Conservation (phyloP, 1,140 invertebrate species). For the Agrilus planipennis region DNA sequence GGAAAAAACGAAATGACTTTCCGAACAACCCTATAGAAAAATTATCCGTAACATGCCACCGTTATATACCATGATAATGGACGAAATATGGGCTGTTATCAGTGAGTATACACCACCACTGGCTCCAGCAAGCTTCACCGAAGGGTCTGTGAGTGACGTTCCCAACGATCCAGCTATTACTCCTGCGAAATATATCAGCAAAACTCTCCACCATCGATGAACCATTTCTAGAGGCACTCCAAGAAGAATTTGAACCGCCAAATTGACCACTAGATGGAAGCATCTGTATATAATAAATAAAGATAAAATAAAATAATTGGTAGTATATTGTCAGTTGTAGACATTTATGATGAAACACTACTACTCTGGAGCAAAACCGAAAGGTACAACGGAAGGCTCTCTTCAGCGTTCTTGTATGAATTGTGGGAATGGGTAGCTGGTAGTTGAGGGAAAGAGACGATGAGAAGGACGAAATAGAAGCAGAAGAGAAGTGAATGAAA, state of each 20-base stretch:
- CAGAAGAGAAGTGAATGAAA: neutral
- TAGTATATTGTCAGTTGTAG: no score
- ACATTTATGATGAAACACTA: neutral
- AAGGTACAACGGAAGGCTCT: no score
- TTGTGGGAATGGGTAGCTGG: neutral
- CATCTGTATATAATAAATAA: constrained; percentile 40
- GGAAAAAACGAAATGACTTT: no score
- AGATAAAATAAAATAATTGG: constrained; percentile 1
- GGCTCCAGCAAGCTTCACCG: constrained; percentile 81
- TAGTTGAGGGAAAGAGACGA: neutral
- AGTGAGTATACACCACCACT: constrained; percentile 94
- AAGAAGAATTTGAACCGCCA: constrained; percentile 83
- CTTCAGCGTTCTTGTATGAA: no score
- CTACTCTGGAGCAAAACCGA: constrained; percentile 3
- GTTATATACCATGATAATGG: constrained; percentile 72
- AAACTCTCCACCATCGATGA: constrained; percentile 84
- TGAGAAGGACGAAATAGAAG: no score
- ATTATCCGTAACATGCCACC: neutral
- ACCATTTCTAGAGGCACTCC: constrained; percentile 93
- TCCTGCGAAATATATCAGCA: constrained; percentile 67
- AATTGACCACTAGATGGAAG: constrained; percentile 81
- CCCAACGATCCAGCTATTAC: constrained; percentile 78
- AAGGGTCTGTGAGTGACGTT: constrained; percentile 82
- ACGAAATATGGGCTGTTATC: constrained; percentile 90
- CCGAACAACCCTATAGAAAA: no score